Evolutionary conservation across 2,888 invertebrate species (phyloP), one percentile per base, ranked within the genome.

Genomic region (Perithous albicinctus): DNA sequence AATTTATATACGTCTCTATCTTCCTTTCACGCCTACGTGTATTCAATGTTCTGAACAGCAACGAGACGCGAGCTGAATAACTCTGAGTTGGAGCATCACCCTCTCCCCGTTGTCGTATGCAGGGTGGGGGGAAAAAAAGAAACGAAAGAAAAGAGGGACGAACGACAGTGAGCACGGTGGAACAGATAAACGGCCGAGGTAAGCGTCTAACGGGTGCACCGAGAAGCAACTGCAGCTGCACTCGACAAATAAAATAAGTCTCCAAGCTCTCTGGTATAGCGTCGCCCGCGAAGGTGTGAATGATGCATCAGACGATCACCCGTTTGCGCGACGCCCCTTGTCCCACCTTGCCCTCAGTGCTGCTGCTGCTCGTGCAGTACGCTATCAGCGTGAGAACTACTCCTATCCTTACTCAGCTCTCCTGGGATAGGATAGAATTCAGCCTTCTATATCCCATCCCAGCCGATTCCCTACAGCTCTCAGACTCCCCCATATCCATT

Each of bases 261-360:
- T 63, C 46, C 20, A n/a, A 46, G 18, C 70, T 70, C 78, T 70
- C 41, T n/a, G 78, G 23, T 66, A 72, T 72, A n/a, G 63, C 32
- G n/a, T 59, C 70, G 64, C 59, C 26, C 69, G 51, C 81, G 75
- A 78, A 84, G 82, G 80, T 84, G 86, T 84, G 84, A 86, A 86
- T 85, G 85, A 86, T 86, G 82, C 82, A 86, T 86, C 82, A 84
- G 81, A 73, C 82, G 69, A 76, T 59, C 69, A 56, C 29, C 54
- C 72, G 38, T 43, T 66, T 63, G 20, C 46, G 20, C 75, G 43
- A 54, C 61, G 43, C 61, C 51, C 20, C 70, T 20, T 59, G n/a
- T n/a, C n/a, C 56, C 32, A 35, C 23, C 18, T 15, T 43, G 41
- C 54, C n/a, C 32, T 15, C 29, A 8, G n/a, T n/a, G n/a, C 23